phyloP scores from a whole-genome alignment of 2,888 invertebrate species.

The Eristalis pertinax region DNA sequence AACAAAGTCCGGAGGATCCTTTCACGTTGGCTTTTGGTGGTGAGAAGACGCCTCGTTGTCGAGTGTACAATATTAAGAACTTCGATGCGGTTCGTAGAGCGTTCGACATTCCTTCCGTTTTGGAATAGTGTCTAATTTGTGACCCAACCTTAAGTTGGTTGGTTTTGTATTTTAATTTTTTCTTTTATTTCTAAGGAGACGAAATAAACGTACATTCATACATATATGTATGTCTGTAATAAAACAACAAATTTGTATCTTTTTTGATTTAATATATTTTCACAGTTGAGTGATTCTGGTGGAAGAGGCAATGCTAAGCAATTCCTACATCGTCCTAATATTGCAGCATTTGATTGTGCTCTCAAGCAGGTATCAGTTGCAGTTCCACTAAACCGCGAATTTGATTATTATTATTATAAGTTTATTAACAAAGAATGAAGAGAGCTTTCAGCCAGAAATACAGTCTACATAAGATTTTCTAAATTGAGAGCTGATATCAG shows the following conservation, averaged over 20 bases:
- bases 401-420: too few relatives aligned
- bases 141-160: not conserved
- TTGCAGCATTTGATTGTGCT: too few relatives aligned
- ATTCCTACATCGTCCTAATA: too few relatives aligned
- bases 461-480: too few relatives aligned
- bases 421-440: too few relatives aligned
- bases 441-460: too few relatives aligned
- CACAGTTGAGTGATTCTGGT: too few relatives aligned
- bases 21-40: slow-evolving; percentile 92
- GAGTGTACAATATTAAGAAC: slow-evolving; percentile 82
- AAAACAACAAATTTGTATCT: not conserved
- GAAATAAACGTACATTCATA: not conserved
- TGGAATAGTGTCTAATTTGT: slow-evolving; percentile 17
- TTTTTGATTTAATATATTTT: not conserved
- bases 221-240: too few relatives aligned
- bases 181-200: not conserved
- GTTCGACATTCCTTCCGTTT: slow-evolving; percentile 75
- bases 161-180: not conserved
- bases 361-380: too few relatives aligned
- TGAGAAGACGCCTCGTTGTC: slow-evolving; percentile 89
- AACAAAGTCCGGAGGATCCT: slow-evolving; percentile 90
- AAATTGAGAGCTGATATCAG: too few relatives aligned
- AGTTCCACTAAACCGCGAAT: too few relatives aligned
- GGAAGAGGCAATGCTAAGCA: too few relatives aligned
- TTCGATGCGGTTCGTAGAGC: slow-evolving; percentile 79